Base-by-base conservation (phyloP, 1,140 invertebrate species). In the Heliconius nattereri region DNA sequence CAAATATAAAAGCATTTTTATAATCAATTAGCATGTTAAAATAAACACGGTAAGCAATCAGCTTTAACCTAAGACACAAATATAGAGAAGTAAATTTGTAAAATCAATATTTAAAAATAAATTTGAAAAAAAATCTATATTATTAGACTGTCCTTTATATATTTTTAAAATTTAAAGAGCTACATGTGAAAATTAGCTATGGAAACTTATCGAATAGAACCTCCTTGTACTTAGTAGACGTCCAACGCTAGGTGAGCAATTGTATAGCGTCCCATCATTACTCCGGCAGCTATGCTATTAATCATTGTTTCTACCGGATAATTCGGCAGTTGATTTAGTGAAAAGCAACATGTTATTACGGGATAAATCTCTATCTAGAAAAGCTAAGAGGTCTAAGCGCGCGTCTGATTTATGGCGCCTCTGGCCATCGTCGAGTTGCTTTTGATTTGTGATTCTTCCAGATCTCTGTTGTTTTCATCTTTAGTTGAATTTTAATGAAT, bases 361-460 rank as follows among this genome's bases (percentile, higher is more conserved):
- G 90, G 92, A 92, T 94, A 94, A 94, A 94, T 94, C 92, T 94
- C 89, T 94, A 93, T 94, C 91, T 94, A 93, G 92, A 93, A 94
- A 92, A 94, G 92, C 92, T 93, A 93, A 94, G 92, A 92, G 90
- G 88, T 89, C 91, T 94, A 93, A 94, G 90, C 89, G 88, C 89
- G 85, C 86, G 83, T 80, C 86, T 91, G 92, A 94, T 93, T 94
- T 94, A 94, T 90, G 82, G 85, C 81, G 85, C 89, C 87, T 78
- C 81, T 85, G 86, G 91, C 89, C 83, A 90, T 91, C 90, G 86
- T 85, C 90, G 87, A 86, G 81, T 89, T 89, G 84, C 85, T 79
- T 89, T 92, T 94, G 91, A 92, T 92, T 93, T 94, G 91, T 92
- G 88, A 90, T 91, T 88, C 88, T 81, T 72, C 81, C 82, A 83